A percentile compares a stretch with the other conserved stretches of the same genome.
phyloP scores from a whole-genome alignment of 2,797 vertebrate genomes.

The Luscinia luscinia region DNA sequence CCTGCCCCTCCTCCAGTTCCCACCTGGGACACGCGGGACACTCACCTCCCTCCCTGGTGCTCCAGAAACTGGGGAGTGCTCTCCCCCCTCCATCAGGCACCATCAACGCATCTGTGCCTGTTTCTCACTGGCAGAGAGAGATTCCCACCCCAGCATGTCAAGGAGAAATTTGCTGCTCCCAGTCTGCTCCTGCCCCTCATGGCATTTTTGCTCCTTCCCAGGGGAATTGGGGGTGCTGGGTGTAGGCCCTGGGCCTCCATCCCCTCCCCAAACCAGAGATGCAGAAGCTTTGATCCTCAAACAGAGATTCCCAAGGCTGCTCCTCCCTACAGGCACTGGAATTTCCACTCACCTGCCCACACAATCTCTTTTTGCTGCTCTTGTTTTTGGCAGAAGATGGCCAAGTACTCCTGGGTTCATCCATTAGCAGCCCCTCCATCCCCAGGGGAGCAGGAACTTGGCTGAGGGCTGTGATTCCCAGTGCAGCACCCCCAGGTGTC shows the following conservation, averaged over 20 bases:
- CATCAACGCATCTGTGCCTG: accelerated
- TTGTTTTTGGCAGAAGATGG: not conserved
- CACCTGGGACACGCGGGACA: not conserved
- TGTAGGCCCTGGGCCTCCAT: not conserved
- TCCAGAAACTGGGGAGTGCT: accelerated
- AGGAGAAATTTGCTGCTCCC: not conserved
- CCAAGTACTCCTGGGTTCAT: not conserved
- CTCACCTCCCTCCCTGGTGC: accelerated
- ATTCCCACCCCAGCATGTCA: not conserved
- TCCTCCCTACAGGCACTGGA: accelerated
- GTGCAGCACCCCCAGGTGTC: accelerated
- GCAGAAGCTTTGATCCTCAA: not conserved
- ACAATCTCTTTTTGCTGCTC: not conserved
- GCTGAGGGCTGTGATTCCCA: not conserved
- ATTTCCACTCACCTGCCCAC: not conserved
- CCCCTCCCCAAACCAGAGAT: not conserved
- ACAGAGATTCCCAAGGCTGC: not conserved
- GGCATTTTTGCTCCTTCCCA: not conserved
- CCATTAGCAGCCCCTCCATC: not conserved
- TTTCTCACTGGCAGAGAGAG: accelerated
- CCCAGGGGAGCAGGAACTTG: not conserved
- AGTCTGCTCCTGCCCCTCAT: not conserved
- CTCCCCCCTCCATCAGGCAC: accelerated
- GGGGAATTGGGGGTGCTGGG: not conserved
- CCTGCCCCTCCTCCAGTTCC: not conserved